phyloP scores from a whole-genome alignment of 2,797 vertebrate species.

The Hafferia zeledoni region DNA sequence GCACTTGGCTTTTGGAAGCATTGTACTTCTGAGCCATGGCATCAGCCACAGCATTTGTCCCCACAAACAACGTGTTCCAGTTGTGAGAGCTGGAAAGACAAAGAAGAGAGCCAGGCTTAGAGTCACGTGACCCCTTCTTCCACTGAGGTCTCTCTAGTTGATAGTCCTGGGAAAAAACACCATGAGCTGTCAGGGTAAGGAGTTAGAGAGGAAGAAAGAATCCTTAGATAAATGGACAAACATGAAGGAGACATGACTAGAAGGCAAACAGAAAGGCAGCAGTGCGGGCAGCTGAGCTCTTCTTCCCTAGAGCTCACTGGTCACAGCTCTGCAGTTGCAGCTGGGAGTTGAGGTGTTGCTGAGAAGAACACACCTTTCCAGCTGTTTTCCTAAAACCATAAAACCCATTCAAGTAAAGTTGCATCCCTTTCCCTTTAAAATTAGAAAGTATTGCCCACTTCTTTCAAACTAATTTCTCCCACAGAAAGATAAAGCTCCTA shows the following conservation, averaged over 20 bases:
- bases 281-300: background rate
- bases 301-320: background rate
- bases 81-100: conserved; percentile 88
- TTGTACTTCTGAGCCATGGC: conserved; percentile 94
- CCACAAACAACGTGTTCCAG: conserved; percentile 95
- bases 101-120: background rate
- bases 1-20: conserved; percentile 92
- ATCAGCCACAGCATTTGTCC: conserved; percentile 91
- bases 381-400: background rate
- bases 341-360: background rate
- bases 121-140: background rate
- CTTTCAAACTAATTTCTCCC: background rate
- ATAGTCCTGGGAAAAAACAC: background rate
- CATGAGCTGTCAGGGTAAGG: background rate
- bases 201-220: background rate
- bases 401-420: rapidly evolving
- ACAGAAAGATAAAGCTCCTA: background rate
- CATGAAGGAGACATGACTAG: background rate
- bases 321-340: background rate
- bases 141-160: background rate
- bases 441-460: background rate
- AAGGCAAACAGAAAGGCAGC: background rate
- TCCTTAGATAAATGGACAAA: background rate
- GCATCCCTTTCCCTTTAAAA: background rate
- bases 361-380: background rate